Base-by-base conservation (phyloP, 2,113 vertebrate species). In the Cheirogaleus medius region DNA sequence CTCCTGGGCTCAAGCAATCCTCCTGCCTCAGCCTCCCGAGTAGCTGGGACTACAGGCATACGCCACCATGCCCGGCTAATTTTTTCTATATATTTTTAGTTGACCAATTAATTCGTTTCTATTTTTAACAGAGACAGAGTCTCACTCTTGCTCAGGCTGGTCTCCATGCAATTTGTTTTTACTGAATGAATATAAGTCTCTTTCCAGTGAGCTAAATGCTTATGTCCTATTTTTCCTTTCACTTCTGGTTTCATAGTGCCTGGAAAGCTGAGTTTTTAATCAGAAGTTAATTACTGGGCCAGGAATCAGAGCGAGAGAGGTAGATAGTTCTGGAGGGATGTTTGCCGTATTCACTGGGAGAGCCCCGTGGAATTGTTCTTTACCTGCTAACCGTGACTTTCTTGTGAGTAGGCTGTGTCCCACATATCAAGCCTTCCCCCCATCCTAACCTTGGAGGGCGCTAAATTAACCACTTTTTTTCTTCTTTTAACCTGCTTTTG, bases 181-280 rank as follows among this genome's bases (percentile, higher is more conserved):
- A 49, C n/a, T 32, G 71, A 95, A 66, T 83, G 21, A 18, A 39
- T 32, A 11, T 88, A 76, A 66, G 64, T 86, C 42, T 23, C 58
- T 76, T 90, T 93, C 34, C 47, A 91, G 42, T 63, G 60, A 96
- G 44, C 60, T 66, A 37, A 83, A 63, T 74, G n/a, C 25, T 76
- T 78, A 34, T 37, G 37, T 49, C 13, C n/a, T 12, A 1, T 80
- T 91, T 87, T 63, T 9, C n/a, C 13, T 94, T 95, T 73, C 6
- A 58, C 27, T 56, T 69, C 74, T 49, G 44, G 10, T 52, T 49
- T 73, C 83, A 54, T 42, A 58, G 49, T 92, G 34, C 77, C 94
- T 92, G 29, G 68, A 83, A 95, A 87, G 39, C 18, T 94, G 29
- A 58, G 14, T 44, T 78, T 94, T 86, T 83, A 76, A 77, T 52